Evolutionary conservation across 2,113 vertebrate species (phyloP).

Genomic region (Felis chaus): DNA sequence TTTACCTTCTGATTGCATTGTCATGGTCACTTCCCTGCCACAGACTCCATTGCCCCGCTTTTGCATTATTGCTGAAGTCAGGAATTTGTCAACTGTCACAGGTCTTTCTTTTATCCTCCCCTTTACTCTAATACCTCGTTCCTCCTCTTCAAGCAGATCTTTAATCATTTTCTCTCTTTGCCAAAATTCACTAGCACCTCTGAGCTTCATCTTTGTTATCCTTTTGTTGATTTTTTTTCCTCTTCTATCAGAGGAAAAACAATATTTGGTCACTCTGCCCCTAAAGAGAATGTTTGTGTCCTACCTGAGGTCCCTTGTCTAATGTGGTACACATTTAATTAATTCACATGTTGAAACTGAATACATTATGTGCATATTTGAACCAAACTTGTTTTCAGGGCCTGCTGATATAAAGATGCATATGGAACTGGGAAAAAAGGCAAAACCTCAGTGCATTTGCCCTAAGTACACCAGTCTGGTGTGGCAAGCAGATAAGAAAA

Average conservation of each 20-base stretch:
- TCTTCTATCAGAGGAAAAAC: background rate
- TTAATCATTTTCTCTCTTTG: conserved; percentile 7
- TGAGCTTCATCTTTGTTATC: background rate
- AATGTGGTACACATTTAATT: background rate
- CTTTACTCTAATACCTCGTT: background rate
- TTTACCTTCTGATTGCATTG: background rate
- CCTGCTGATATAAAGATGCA: background rate
- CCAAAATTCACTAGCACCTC: background rate
- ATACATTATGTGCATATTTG: background rate
- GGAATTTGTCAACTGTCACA: background rate
- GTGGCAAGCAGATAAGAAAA: background rate
- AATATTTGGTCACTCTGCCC: background rate
- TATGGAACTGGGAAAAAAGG: background rate
- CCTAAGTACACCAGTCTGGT: background rate
- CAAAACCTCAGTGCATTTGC: background rate
- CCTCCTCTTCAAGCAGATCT: background rate
- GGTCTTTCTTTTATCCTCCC: background rate
- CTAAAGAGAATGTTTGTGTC: background rate
- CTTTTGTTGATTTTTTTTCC: background rate
- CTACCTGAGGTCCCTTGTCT: background rate
- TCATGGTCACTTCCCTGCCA: background rate
- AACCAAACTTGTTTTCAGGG: background rate
- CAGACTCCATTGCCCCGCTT: background rate
- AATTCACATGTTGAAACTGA: conserved; percentile 9
- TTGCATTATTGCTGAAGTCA: background rate